These are phyloP conservation scores for Cyclophora punctaria DNA, from an alignment of 2,888 invertebrate genomes.

Conservation along the genomic window DNA sequence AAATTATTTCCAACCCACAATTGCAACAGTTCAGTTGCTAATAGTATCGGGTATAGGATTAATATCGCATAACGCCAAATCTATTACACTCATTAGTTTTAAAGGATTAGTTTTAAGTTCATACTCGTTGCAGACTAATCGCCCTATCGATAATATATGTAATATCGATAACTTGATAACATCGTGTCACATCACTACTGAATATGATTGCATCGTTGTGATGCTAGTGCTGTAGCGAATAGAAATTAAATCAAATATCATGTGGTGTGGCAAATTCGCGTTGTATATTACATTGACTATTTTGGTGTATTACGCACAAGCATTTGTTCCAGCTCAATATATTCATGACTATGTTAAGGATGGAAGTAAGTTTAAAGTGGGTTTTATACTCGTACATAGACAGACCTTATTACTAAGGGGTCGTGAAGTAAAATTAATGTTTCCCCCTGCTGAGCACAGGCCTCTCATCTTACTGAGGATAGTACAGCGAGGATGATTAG, in stretches of 20 bases:
- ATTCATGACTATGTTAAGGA: constrained; percentile 55
- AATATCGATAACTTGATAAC: too few species aligned
- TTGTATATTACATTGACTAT: constrained; percentile 7
- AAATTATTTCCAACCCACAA: too few species aligned
- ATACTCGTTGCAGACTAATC: not conserved
- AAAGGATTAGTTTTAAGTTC: not conserved
- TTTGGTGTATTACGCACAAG: constrained; percentile 1
- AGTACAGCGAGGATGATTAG: too few species aligned
- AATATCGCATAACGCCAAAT: not conserved
- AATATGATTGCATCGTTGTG: constrained; percentile 2
- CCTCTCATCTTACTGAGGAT: too few species aligned
- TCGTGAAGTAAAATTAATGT: too few species aligned
- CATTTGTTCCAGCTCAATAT: constrained; percentile 1
- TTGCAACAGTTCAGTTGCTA: too few species aligned
- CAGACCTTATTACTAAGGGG: too few species aligned
- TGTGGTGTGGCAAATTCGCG: constrained; percentile 7
- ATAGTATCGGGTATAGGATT: not conserved
- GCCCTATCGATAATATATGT: not conserved
- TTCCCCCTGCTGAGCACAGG: too few species aligned
- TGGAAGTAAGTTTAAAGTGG: constrained; percentile 48
- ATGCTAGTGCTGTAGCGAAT: not conserved
- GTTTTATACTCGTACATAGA: too few species aligned
- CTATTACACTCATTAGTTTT: too few species aligned
- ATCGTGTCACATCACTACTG: constrained; percentile 6
- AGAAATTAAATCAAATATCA: constrained; percentile 8